Evolutionary conservation across 2,113 vertebrate genomes (phyloP).

Genomic region (Gobiocypris rarus): DNA sequence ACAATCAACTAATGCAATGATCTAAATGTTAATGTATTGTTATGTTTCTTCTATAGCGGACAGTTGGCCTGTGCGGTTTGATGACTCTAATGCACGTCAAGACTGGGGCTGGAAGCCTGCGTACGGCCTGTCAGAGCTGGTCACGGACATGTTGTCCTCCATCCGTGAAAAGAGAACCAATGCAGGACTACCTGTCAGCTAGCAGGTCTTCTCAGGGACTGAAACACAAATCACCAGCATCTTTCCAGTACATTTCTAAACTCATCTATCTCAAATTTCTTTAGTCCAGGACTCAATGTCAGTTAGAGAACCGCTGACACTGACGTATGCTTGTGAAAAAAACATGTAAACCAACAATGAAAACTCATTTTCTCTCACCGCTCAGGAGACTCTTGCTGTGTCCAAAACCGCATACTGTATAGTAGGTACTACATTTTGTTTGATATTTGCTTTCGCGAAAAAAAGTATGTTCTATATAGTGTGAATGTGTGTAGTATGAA

Average conservation of each 20-base stretch:
- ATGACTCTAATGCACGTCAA: conserved; percentile 76
- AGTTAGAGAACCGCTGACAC: conserved; percentile 47
- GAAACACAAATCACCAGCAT: conserved; percentile 48
- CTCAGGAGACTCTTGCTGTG: conserved; percentile 50
- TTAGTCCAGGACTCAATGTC: conserved; percentile 29
- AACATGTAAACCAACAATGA: conserved; percentile 17
- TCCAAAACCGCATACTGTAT: too few relatives aligned
- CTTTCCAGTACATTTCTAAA: conserved; percentile 44
- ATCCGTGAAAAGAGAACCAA: conserved; percentile 67
- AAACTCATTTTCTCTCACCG: conserved; percentile 20
- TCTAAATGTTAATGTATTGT: background rate
- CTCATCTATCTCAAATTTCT: conserved; percentile 40
- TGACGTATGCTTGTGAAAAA: background rate
- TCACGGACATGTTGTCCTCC: conserved; percentile 72
- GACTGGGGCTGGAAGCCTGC: conserved; percentile 76
- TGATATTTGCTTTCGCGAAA: too few relatives aligned
- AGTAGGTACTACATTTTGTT: too few relatives aligned
- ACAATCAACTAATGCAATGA: background rate
- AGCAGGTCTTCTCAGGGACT: conserved; percentile 55
- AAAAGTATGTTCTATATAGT: too few relatives aligned
- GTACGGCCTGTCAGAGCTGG: conserved; percentile 71
- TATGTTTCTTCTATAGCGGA: conserved; percentile 65
- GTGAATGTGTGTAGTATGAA: too few relatives aligned
- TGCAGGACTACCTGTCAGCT: conserved; percentile 66
- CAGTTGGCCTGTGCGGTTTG: conserved; percentile 80